Evolutionary conservation across 2,888 invertebrate species (phyloP).

Genomic region (Spisula solida): DNA sequence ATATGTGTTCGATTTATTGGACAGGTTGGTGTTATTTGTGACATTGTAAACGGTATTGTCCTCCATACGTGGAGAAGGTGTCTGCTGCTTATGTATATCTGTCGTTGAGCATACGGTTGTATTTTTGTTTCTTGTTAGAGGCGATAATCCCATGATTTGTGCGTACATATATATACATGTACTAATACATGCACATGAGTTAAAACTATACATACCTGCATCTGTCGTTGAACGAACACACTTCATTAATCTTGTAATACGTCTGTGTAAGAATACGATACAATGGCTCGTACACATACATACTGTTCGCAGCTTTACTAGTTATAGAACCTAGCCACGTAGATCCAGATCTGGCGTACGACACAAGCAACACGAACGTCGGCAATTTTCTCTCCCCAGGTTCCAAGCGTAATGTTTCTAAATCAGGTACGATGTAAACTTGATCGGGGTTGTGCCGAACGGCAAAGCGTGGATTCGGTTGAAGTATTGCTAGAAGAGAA

Average conservation of each 20-base stretch:
- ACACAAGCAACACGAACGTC: slow-evolving; percentile 31
- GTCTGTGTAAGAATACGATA: neutral
- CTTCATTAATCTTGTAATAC: slow-evolving; percentile 39
- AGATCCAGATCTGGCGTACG: slow-evolving; percentile 43
- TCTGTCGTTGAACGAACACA: slow-evolving; percentile 39
- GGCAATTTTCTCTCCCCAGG: neutral
- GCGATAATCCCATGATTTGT: too few relatives aligned
- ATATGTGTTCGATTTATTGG: too few relatives aligned
- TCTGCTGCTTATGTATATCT: too few relatives aligned
- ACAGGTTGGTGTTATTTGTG: too few relatives aligned
- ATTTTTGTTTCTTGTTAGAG: too few relatives aligned
- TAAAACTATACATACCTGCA: slow-evolving; percentile 45
- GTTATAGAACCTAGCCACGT: slow-evolving; percentile 50
- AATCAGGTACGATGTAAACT: slow-evolving; percentile 19
- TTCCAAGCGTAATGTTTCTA: slow-evolving; percentile 22
- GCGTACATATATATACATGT: too few relatives aligned
- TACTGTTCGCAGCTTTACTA: slow-evolving; percentile 7
- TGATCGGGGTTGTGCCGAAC: neutral
- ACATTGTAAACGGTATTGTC: too few relatives aligned
- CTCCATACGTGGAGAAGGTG: too few relatives aligned
- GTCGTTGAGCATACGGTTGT: too few relatives aligned
- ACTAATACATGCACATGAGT: too few relatives aligned
- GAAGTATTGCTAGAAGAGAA: neutral
- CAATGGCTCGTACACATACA: slow-evolving; percentile 51
- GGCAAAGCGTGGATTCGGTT: neutral